Evolutionary conservation across 2,888 invertebrate species (phyloP), one percentile per base, ranked within the genome.

Genomic region (Lordiphosa andalusiaca): DNA sequence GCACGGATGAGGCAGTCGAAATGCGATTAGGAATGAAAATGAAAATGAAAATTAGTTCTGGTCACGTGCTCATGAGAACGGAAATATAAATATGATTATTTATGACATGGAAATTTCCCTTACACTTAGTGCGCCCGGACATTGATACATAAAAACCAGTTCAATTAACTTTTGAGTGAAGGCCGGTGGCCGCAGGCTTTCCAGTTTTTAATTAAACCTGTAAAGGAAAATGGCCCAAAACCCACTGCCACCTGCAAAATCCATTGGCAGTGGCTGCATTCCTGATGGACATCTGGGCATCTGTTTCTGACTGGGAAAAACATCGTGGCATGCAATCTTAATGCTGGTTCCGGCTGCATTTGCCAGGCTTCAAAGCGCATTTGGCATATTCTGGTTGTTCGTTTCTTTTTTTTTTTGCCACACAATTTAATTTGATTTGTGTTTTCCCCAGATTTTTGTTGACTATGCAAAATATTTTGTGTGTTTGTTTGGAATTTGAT

Each of bases 1-100:
- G 60, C 58, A 51, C 52, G 71, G 64, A 54, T 49, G 72, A 50
- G 38, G 38, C 49, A 54, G 36, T 62, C 30, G 47, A 59, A 68
- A 74, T 68, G 61, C 57, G 71, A 83, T 80, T 75, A 83, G 30
- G 71, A 86, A 88, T 87, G 74, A 61, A 82, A 88, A 88, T 89
- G 78, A 88, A 88, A 86, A 87, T 86, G n/a, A 81, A 57, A 86
- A 89, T 89, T 87, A 75, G 89, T 86, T 85, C 72, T 89, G 89
- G 89, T 89, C 89, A 89, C 88, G 88, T 89, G 88, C 75, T 86
- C 82, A 73, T 55, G 53, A 69, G 50, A 21, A 4, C 39, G 23
- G 53, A 55, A 58, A 53, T 53, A 44, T 52, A 61, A 60, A 61
- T 42, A 61, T 67, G 61, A 51, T 67, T 60, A 60, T 53, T 53